Conservation (phyloP, 2,797 vertebrate genomes). For the Sebastes baramenuke region DNA sequence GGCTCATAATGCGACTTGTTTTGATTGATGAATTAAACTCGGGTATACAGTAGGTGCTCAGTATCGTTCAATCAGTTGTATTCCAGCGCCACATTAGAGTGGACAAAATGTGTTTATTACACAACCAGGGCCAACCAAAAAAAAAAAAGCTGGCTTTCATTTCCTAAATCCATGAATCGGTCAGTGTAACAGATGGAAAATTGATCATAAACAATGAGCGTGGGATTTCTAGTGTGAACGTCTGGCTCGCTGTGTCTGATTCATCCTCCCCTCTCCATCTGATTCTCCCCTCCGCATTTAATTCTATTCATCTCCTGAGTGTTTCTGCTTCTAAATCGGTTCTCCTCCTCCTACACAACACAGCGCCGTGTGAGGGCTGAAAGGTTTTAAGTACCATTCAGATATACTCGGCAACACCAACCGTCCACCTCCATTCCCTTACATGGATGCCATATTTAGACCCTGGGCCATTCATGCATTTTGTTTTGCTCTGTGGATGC, state of each 20-base stretch:
- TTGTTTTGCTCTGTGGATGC: slow-evolving; percentile 49
- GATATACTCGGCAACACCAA: slow-evolving; percentile 58
- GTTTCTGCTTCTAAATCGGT: slow-evolving; percentile 79
- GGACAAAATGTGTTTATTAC: slow-evolving; percentile 43
- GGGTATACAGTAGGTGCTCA: not conserved
- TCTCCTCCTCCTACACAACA: slow-evolving; percentile 74
- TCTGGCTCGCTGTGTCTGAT: slow-evolving; percentile 78
- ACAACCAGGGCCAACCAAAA: slow-evolving; percentile 24
- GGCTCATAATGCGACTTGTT: not conserved
- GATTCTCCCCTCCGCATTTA: slow-evolving; percentile 71
- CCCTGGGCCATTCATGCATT: slow-evolving; percentile 67
- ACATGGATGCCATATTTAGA: slow-evolving; percentile 69
- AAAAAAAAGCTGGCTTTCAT: slow-evolving; percentile 33
- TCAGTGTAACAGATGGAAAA: slow-evolving; percentile 78
- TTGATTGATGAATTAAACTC: not conserved
- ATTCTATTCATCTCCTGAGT: slow-evolving; percentile 73
- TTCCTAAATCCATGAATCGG: slow-evolving; percentile 71
- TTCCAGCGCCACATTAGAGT: slow-evolving; percentile 6
- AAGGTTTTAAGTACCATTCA: slow-evolving; percentile 75
- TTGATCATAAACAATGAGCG: slow-evolving; percentile 75
- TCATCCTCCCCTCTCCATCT: slow-evolving; percentile 74
- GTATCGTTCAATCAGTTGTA: not conserved
- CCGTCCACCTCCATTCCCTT: slow-evolving; percentile 71
- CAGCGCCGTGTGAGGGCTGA: slow-evolving; percentile 51
- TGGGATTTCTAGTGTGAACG: slow-evolving; percentile 76